phyloP scores from a whole-genome alignment of 2,797 vertebrate genomes.

The Cuculus canorus region DNA sequence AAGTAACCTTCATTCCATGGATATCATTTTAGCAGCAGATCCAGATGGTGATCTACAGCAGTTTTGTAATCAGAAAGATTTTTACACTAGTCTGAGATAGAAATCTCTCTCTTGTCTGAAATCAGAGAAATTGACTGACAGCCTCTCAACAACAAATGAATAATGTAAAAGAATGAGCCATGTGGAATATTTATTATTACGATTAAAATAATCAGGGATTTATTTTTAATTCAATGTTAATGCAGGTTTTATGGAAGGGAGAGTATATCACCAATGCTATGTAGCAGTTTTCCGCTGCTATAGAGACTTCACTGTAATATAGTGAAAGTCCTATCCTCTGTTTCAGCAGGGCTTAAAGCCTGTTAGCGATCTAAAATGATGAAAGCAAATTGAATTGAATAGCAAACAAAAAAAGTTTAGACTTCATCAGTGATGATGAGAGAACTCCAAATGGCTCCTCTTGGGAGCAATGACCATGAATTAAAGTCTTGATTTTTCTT shows the following conservation, averaged over 20 bases:
- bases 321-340: conserved; percentile 13
- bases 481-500: conserved; percentile 59
- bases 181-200: conserved; percentile 31
- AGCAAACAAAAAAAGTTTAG: conserved; percentile 76
- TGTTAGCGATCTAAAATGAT: conserved; percentile 71
- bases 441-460: conserved; percentile 63
- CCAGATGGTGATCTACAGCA: not conserved
- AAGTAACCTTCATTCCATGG: not conserved
- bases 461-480: conserved; percentile 73
- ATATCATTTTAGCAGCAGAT: not conserved
- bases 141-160: conserved; percentile 1
- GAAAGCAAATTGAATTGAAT: conserved; percentile 74
- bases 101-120: not conserved
- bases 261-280: not conserved
- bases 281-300: conserved; percentile 43
- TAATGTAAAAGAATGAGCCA: conserved; percentile 31
- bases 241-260: conserved; percentile 34
- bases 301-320: not conserved
- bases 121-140: conserved; percentile 23
- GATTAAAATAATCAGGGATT: conserved; percentile 48
- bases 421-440: conserved; percentile 70
- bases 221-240: conserved; percentile 57
- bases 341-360: conserved; percentile 60
- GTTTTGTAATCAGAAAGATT: not conserved
- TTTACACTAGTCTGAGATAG: not conserved